Conservation (phyloP, 2,113 vertebrate species). For the Sinocyclocheilus anshuiensis region DNA sequence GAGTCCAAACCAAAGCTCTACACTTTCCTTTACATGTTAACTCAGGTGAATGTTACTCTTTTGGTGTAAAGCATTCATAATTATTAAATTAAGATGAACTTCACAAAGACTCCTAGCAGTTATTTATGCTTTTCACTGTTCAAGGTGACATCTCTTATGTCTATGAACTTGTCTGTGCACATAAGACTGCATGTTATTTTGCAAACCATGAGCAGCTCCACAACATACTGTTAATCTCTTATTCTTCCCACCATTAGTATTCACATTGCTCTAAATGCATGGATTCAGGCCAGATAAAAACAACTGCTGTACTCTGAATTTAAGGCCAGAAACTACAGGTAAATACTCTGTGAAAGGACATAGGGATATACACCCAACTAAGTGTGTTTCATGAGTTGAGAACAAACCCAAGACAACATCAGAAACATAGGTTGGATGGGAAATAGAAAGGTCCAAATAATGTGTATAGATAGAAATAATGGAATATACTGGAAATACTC, state of each 20-base stretch:
- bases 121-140: neutral
- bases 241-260: neutral
- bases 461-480: too few species aligned
- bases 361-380: neutral
- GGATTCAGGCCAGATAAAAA: neutral
- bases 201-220: neutral
- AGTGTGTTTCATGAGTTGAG: too few species aligned
- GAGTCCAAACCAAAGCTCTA: conserved; percentile 74
- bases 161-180: neutral
- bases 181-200: neutral
- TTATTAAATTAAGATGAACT: conserved; percentile 31
- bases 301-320: too few species aligned
- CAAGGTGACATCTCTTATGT: neutral
- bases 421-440: too few species aligned
- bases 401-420: too few species aligned
- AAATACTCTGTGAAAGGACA: neutral
- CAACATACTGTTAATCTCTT: neutral
- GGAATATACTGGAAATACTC: too few species aligned
- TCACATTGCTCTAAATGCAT: neutral
- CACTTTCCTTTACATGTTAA: conserved; percentile 43
- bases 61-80: conserved; percentile 27
- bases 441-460: too few species aligned
- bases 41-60: conserved; percentile 40
- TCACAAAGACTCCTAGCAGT: neutral
- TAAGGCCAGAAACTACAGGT: neutral